phyloP scores from a whole-genome alignment of 2,888 invertebrate genomes.

The Strigamia transsilvanica region DNA sequence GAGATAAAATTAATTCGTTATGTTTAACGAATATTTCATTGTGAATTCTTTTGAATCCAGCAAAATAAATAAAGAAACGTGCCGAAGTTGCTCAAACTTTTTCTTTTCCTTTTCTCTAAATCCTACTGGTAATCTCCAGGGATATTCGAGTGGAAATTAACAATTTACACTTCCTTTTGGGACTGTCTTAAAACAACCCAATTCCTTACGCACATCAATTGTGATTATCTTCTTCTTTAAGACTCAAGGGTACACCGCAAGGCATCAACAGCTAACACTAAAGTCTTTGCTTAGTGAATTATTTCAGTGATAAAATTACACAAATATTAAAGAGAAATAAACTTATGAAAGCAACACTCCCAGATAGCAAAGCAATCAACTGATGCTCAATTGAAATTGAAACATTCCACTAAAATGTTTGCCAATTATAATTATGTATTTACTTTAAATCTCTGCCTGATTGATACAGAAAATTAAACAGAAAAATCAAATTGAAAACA shows the following conservation, averaged over 20 bases:
- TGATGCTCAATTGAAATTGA: too few relatives aligned
- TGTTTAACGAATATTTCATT: too few relatives aligned
- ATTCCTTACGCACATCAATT: constrained; percentile 4
- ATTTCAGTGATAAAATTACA: background rate
- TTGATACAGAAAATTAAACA: too few relatives aligned
- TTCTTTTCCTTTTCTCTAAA: background rate
- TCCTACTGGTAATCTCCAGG: background rate
- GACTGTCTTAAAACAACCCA: background rate
- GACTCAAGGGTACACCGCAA: background rate
- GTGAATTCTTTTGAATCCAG: background rate
- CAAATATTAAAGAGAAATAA: background rate
- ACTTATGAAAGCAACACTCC: too few relatives aligned
- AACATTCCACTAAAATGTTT: background rate
- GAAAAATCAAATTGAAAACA: too few relatives aligned
- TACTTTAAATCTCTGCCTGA: too few relatives aligned
- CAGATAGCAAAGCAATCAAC: too few relatives aligned
- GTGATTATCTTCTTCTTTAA: background rate
- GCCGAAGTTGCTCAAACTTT: background rate
- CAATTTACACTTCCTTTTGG: constrained; percentile 21
- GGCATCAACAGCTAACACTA: background rate
- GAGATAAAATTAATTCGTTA: too few relatives aligned
- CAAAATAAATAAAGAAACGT: background rate
- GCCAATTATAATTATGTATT: background rate
- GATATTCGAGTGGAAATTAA: background rate
- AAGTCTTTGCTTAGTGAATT: background rate